These are phyloP conservation scores for Acanthoscelides obtectus DNA, from an alignment of 2,888 invertebrate species.

Conservation along the genomic window DNA sequence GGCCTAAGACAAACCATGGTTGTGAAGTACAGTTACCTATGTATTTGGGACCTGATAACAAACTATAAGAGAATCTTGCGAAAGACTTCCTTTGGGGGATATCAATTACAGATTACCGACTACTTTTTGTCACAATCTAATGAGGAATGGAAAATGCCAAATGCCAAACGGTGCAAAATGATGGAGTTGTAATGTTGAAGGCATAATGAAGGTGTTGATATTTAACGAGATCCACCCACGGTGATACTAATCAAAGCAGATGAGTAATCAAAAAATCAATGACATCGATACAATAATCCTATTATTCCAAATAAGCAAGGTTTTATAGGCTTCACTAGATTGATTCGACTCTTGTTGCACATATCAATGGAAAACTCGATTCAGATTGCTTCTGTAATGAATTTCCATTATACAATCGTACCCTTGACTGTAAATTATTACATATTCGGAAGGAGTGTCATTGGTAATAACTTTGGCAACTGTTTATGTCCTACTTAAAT, in stretches of 20 bases:
- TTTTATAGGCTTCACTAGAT: background rate
- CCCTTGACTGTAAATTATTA: background rate
- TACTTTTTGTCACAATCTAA: too few relatives aligned
- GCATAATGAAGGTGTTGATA: too few relatives aligned
- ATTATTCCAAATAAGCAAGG: background rate
- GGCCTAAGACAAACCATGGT: too few relatives aligned
- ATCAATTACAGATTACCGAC: too few relatives aligned
- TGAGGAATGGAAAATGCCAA: too few relatives aligned
- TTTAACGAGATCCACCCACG: too few relatives aligned
- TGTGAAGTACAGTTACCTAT: too few relatives aligned
- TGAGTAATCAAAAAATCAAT: background rate
- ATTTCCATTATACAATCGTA: background rate
- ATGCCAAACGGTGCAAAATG: too few relatives aligned
- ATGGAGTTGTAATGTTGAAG: too few relatives aligned
- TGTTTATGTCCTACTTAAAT: background rate
- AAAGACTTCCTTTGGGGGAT: too few relatives aligned
- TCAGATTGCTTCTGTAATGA: background rate
- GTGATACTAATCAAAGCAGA: background rate
- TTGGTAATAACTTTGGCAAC: background rate
- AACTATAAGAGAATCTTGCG: too few relatives aligned
- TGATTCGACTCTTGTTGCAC: background rate
- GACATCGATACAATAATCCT: background rate
- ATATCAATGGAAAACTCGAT: background rate
- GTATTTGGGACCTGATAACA: too few relatives aligned
- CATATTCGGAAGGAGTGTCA: background rate